A percentile compares a stretch with the other conserved stretches of the same genome.
phyloP scores from a whole-genome alignment of 2,113 vertebrate species.

The Tinamus guttatus region DNA sequence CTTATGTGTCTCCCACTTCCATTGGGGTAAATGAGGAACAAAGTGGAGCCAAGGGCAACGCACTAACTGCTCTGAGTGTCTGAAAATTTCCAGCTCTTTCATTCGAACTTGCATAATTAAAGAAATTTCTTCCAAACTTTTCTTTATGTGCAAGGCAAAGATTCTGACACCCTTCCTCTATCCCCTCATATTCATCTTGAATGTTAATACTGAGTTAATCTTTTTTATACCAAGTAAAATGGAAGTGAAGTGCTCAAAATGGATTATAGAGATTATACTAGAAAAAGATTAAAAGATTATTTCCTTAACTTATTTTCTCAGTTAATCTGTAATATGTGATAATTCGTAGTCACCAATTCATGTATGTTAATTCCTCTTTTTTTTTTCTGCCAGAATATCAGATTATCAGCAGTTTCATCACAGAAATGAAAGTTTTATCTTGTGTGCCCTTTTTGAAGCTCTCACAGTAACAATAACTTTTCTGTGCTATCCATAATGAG shows the following conservation, averaged over 20 bases:
- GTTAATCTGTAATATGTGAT: neutral
- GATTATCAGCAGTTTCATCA: neutral
- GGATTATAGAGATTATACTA: neutral
- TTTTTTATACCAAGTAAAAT: neutral
- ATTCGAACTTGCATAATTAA: neutral
- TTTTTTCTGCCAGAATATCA: neutral
- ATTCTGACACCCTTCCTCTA: neutral
- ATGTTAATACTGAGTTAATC: slow-evolving; percentile 26
- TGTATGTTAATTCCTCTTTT: neutral
- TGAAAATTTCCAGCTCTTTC: neutral
- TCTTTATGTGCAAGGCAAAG: neutral
- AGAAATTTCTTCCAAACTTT: neutral
- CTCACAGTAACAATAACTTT: neutral
- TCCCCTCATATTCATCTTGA: neutral
- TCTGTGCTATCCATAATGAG: neutral
- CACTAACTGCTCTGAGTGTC: neutral
- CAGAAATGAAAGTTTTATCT: neutral
- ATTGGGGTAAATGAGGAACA: neutral
- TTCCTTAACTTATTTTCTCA: neutral
- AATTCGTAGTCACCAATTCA: neutral
- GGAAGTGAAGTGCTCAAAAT: slow-evolving; percentile 1
- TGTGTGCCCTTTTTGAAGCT: neutral
- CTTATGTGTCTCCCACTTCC: neutral
- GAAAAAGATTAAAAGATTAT: neutral
- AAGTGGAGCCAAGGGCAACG: neutral